Evolutionary conservation across 2,113 vertebrate species (phyloP), one percentile per base, ranked within the genome.

Genomic region (Colinus virginianus): DNA sequence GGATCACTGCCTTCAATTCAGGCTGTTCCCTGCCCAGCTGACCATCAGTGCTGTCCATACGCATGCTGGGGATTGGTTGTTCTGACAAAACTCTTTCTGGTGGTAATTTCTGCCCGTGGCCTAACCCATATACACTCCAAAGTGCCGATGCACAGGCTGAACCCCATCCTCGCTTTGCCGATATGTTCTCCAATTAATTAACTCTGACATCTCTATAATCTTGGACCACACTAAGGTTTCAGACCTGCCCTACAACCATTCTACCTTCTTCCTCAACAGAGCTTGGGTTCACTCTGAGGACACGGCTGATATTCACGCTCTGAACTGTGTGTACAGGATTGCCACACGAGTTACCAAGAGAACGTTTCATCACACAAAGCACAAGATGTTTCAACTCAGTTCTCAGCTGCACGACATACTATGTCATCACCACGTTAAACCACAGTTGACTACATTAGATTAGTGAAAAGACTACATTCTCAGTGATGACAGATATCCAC

Each of bases 311-410:
- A 59, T 3, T 48, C 43, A 2, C 13, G 5, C 25, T 53, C 66
- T 59, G 42, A 92, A 49, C 7, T 5, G 43, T 4, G 0, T 0
- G 0, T 3, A 3, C 2, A 2, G 7, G 18, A 30, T 18, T 82
- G 48, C 22, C 58, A 82, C 36, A 45, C 30, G 17, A 62, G 22
- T 58, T 40, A 36, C 25, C 28, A 74, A 25, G 26, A 78, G 28
- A 74, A 8, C 7, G 32, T 71, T 77, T 66, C 45, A 42, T 43
- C 40, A 69, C n/a, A 17, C 28, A 78, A 78, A 90, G 49, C 55
- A 77, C 23, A 45, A 67, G 19, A n/a, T 62, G 81, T 79, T 78
- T 74, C 30, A 63, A 63, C 28, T 61, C 16, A 0, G 18, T 46
- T 76, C 45, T 36, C 55, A 75, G 49, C 26, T 72, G 32, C n/a